Evolutionary conservation across 2,113 vertebrate species (phyloP), one percentile per base, ranked within the genome.

Genomic region (Terrapene triunguis): DNA sequence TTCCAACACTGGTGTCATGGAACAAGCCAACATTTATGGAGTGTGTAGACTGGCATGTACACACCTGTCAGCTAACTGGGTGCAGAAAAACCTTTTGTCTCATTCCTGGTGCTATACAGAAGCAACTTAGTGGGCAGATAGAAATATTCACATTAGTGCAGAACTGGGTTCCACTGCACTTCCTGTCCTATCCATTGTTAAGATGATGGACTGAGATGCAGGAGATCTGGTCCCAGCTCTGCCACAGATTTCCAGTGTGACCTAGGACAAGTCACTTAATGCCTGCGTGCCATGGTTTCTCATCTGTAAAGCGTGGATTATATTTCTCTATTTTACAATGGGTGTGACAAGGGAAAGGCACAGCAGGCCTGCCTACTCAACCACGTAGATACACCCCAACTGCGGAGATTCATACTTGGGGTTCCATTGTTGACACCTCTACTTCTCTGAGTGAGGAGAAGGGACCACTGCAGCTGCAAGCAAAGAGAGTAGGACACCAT

Each of bases 121-220:
- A 80, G 42, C 2, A 57, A 65, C 35, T 25, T 59, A 69, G 62
- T 69, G 32, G 76, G 35, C 76, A 59, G 35, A 44, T 50, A 32
- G 0, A 0, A 62, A 47, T 17, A 16, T 11, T 38, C 54, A 44
- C 32, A 13, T 4, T 4, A 81, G 48, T 50, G 19, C 59, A 88
- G 54, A 81, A 62, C 84, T 38, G 78, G 9, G 5, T 50, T 76
- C 12, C 80, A 6, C 17, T 4, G 1, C 42, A 17, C 25, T 55
- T 50, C 80, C 76, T 4, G 76, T 5, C 17, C 83, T 1, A 85
- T n/a, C 50, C 50, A 54, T 4, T 74, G 72, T 42, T 74, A 24
- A 42, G 72, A 12, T 38, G n/a, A 72, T 65, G 38, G 72, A 42
- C 38, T 42, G 19, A 38, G 10, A 74, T 42, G n/a, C 19, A 42